Conservation (phyloP, 1,140 invertebrate species). For the Sitodiplosis mosellana region DNA sequence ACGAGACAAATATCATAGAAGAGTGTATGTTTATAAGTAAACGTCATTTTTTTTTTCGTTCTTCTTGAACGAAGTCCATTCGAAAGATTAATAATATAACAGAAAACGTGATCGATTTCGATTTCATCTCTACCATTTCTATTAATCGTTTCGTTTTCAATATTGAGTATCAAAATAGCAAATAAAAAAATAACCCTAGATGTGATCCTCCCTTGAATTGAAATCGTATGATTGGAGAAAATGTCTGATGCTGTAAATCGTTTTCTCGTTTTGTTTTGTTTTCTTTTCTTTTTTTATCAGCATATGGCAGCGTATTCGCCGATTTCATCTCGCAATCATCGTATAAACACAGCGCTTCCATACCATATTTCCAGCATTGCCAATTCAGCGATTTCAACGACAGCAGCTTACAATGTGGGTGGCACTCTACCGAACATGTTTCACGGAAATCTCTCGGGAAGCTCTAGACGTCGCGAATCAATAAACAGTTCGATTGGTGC, state of each 20-base stretch:
- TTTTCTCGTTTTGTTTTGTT: too few relatives aligned
- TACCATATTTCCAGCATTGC: constrained; percentile 12
- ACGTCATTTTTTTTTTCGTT: constrained; percentile 1
- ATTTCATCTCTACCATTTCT: neutral
- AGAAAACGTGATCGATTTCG: neutral
- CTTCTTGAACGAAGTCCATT: neutral
- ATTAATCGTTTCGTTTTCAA: too few relatives aligned
- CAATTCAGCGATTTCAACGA: constrained; percentile 6
- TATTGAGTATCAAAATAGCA: too few relatives aligned
- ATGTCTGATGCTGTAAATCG: too few relatives aligned
- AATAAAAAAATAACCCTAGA: too few relatives aligned
- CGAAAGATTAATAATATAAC: constrained; percentile 1
- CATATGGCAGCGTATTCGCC: constrained; percentile 40
- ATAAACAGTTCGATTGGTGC: constrained; percentile 43
- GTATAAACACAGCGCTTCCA: constrained; percentile 24
- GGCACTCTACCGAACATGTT: too few relatives aligned
- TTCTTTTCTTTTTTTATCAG: constrained; percentile 18
- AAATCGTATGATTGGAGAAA: too few relatives aligned
- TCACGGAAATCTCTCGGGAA: too few relatives aligned
- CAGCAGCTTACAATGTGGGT: constrained; percentile 5
- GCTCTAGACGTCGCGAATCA: constrained; percentile 33
- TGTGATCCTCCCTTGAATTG: too few relatives aligned
- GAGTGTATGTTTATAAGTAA: too few relatives aligned
- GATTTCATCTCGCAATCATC: constrained; percentile 31
- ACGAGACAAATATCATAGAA: too few relatives aligned